Evolutionary conservation across 2,888 invertebrate species (phyloP).

Genomic region (Nymphalis c-album): DNA sequence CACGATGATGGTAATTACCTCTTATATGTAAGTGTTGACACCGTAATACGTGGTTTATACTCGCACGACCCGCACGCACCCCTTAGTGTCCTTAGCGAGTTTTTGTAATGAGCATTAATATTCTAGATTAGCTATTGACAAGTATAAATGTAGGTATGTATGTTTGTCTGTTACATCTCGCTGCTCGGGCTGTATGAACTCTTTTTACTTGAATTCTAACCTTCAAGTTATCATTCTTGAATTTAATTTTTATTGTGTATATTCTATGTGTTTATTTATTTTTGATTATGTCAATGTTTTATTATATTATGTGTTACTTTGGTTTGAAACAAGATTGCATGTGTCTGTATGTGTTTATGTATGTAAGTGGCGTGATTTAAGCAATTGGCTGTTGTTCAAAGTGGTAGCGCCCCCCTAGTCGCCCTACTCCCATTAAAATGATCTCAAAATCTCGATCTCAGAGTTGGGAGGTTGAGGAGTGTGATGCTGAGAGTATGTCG

Average conservation of each 20-base stretch:
- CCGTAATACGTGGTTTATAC: conserved; percentile 79
- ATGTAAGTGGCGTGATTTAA: conserved; percentile 28
- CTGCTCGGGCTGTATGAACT: conserved; percentile 19
- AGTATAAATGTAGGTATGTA: conserved; percentile 11
- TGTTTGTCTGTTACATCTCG: conserved; percentile 21
- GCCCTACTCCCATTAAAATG: conserved; percentile 58
- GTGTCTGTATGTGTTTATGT: conserved; percentile 15
- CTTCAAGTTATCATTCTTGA: conserved; percentile 8
- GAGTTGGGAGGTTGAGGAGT: conserved; percentile 80
- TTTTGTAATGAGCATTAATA: conserved; percentile 24
- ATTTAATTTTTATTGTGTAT: not conserved
- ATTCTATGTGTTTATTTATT: not conserved
- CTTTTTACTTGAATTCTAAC: conserved; percentile 5
- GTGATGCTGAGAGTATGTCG: conserved; percentile 81
- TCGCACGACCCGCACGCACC: conserved; percentile 74
- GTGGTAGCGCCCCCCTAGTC: conserved; percentile 30
- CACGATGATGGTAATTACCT: conserved; percentile 82
- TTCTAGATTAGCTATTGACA: not conserved
- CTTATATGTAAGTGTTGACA: conserved; percentile 82
- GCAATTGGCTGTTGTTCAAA: conserved; percentile 26
- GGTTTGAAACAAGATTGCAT: conserved; percentile 17
- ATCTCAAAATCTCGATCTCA: conserved; percentile 77
- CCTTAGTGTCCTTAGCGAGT: conserved; percentile 37
- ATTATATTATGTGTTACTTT: too few species aligned
- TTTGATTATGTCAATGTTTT: too few species aligned